Base-by-base conservation (phyloP, 2,797 vertebrate species). In the Alcedo atthis region DNA sequence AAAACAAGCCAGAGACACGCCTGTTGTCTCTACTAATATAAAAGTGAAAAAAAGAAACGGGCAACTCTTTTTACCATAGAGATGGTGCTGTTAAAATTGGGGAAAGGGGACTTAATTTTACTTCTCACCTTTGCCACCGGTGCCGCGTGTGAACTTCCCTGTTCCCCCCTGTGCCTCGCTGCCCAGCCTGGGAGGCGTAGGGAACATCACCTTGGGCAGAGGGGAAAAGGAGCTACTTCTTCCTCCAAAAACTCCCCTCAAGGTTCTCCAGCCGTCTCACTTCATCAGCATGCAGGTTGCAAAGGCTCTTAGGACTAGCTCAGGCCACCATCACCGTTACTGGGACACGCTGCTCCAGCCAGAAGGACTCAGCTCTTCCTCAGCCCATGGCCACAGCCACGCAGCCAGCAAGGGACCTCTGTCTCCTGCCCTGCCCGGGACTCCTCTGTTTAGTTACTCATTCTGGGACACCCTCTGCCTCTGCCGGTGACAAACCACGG, bases 301-400 rank as follows among this genome's bases (percentile, higher is more conserved):
- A 11, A 11, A 20, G 59, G 20, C 22, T 66, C 43, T 22, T 25
- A 10, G 26, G 2, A 30, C 10, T 49, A 75, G 28, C 15, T 54
- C 58, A 28, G 45, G 58, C 13, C 49, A 33, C 22, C 64, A 28
- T 5, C 26, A 2, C 30, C 8, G n/a, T 2, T 6, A 0, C 3
- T 17, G 14, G 37, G 32, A 63, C 21, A 12, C 1, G 0, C 18
- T 26, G 33, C 24, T 58, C 24, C 64, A 32, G 37, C 9, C 26
- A 18, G 51, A n/a, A 33, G 8, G 16, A 26, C 55, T 73, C 32
- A 37, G 74, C 28, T 12, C 45, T 46, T 33, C 69, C 18, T 24
- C 5, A 0, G 28, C 17, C 42, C 24, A 1, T 2, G 37, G 43
- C 33, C 25, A 6, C 35, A 35, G 5, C 3, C 62, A 26, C 46